Conservation (phyloP, 1,140 invertebrate genomes). For the Drosophila kepulauana region DNA sequence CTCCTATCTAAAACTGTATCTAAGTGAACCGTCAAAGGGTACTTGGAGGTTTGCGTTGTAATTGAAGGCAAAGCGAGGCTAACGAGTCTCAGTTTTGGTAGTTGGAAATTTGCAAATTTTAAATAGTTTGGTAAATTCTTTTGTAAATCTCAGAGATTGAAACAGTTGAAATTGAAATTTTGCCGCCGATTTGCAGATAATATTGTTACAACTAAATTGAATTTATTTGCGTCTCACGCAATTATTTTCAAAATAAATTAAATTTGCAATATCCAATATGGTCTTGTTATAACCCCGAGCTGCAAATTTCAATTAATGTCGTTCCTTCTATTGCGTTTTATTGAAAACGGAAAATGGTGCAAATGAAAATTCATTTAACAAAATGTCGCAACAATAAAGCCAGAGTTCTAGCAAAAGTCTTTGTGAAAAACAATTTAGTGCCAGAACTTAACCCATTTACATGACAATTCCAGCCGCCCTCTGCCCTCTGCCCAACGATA, state of each 20-base stretch:
- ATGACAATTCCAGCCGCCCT: conserved; percentile 65
- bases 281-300: conserved; percentile 32
- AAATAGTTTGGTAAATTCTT: too few species aligned
- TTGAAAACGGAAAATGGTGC: conserved; percentile 10
- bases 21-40: background rate
- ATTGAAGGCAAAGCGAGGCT: background rate
- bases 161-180: too few species aligned
- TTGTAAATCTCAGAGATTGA: too few species aligned
- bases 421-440: conserved; percentile 66
- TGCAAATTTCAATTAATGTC: conserved; percentile 9
- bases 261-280: conserved; percentile 45
- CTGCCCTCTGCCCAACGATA: conserved; percentile 3
- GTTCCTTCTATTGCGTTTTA: background rate
- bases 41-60: background rate
- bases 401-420: conserved; percentile 53
- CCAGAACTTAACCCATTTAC: conserved; percentile 80
- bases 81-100: too few species aligned
- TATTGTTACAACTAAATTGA: background rate
- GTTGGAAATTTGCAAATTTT: too few species aligned
- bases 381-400: conserved; percentile 48
- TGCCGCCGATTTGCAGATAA: background rate
- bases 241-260: conserved; percentile 27
- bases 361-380: conserved; percentile 37
- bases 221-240: conserved; percentile 2
- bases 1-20: background rate